Base-by-base conservation (phyloP, 2,888 invertebrate species). In the Suillia variegata region DNA sequence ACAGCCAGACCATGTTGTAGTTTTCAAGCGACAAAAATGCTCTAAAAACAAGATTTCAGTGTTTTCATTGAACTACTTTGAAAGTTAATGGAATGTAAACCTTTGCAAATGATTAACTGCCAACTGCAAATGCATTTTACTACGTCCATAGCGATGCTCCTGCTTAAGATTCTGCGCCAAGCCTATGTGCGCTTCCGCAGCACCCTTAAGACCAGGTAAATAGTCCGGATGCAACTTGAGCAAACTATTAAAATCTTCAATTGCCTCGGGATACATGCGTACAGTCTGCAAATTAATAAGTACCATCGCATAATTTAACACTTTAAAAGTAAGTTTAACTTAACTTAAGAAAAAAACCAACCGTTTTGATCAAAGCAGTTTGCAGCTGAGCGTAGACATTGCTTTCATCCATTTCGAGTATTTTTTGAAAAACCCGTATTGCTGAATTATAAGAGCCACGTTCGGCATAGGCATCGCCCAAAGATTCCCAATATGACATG, bases 391-490 rank as follows among this genome's bases (percentile, higher is more conserved):
- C 87, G 80, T 94, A 93, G 20, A 87, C 78, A 70, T 88, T 87
- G 20, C 80, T 83, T 10, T 88, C 83, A 66, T 87, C 85, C 60
- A 94, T 79, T 74, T 89, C 87, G 49, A 89, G 84, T 13, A 90
- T 90, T 83, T 89, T 89, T 66, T 90, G 88, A 79, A 93, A 96
- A 33, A 93, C 94, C 77, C 91, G 92, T 59, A 94, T 83, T n/a
- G 96, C 93, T 6, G 96, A 93, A 49, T 89, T 90, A 75, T 89
- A 91, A n/a, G 96, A 93, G 1, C 96, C 96, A 67, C 94, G 85
- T n/a, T 87, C 87, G 71, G 89, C 87, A 80, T 96, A 96, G 0
- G 94, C 93, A 84, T 96, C 96, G 38, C 92, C 96, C 67, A 97
- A 83, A 66, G 92, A 90, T 82, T 96, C 95, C 91, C 94, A 95